Evolutionary conservation across 2,888 invertebrate species (phyloP).

Genomic region (Pachydiplax longipennis): DNA sequence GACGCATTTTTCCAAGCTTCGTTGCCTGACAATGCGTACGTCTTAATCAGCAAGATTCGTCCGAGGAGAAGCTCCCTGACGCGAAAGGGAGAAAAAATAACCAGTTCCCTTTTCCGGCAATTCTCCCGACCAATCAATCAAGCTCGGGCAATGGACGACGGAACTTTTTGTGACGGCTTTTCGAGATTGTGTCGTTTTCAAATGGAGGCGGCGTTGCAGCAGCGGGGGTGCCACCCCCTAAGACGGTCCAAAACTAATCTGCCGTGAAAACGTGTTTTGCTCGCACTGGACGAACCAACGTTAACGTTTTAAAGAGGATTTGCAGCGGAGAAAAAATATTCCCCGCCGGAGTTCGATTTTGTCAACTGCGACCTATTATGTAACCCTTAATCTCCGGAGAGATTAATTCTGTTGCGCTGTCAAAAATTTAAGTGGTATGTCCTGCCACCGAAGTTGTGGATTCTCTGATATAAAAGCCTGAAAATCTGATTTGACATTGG

Average conservation of each 20-base stretch:
- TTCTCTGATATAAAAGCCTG: too few relatives aligned
- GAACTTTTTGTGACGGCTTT: background rate
- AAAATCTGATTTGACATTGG: too few relatives aligned
- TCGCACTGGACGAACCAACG: background rate
- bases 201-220: background rate
- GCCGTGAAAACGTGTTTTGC: background rate
- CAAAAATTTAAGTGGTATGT: too few relatives aligned
- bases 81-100: background rate
- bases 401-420: too few relatives aligned
- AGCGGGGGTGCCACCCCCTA: background rate
- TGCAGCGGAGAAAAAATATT: too few relatives aligned
- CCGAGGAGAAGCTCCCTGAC: background rate
- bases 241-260: background rate
- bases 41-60: background rate
- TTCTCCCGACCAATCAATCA: background rate
- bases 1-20: background rate
- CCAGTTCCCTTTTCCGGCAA: background rate
- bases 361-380: too few relatives aligned
- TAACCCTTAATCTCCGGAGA: too few relatives aligned
- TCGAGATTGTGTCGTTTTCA: background rate
- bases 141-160: background rate
- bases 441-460: too few relatives aligned
- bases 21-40: background rate
- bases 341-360: too few relatives aligned
- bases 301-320: too few relatives aligned